phyloP scores from a whole-genome alignment of 2,113 vertebrate genomes.

The Oryzias melastigma region DNA sequence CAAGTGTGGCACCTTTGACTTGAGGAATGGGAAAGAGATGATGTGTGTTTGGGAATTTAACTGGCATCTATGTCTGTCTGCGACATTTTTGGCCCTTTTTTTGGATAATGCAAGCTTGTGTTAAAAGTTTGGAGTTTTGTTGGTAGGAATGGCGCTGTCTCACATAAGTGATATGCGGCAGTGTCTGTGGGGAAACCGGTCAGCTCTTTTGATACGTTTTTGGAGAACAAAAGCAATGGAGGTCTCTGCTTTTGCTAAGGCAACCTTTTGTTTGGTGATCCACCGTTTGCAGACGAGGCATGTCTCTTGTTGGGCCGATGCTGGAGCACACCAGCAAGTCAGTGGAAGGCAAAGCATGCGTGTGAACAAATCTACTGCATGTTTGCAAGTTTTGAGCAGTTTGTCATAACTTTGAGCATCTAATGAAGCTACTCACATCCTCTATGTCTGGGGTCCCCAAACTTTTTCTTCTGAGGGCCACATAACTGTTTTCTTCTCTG shows the following conservation, averaged over 20 bases:
- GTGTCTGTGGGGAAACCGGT: not conserved
- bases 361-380: not conserved
- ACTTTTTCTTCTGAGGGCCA: too few relatives aligned
- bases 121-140: not conserved
- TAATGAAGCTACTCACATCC: constrained; percentile 4
- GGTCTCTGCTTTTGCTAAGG: constrained; percentile 2
- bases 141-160: not conserved
- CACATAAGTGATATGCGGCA: not conserved
- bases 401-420: not conserved
- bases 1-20: constrained; percentile 67
- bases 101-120: constrained; percentile 9
- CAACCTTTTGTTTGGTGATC: constrained; percentile 56
- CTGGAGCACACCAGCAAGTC: constrained; percentile 22
- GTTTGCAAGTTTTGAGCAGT: too few relatives aligned
- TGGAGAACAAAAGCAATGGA: not conserved
- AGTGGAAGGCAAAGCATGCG: not conserved
- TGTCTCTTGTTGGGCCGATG: constrained; percentile 36
- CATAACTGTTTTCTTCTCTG: too few relatives aligned
- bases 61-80: constrained; percentile 27
- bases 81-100: constrained; percentile 30
- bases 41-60: constrained; percentile 33
- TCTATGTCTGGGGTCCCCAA: too few relatives aligned
- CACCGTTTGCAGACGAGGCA: constrained; percentile 55
- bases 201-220: not conserved
- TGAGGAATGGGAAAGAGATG: constrained; percentile 44